Conservation (phyloP, 2,797 vertebrate species). For the Ceyx erithaca region DNA sequence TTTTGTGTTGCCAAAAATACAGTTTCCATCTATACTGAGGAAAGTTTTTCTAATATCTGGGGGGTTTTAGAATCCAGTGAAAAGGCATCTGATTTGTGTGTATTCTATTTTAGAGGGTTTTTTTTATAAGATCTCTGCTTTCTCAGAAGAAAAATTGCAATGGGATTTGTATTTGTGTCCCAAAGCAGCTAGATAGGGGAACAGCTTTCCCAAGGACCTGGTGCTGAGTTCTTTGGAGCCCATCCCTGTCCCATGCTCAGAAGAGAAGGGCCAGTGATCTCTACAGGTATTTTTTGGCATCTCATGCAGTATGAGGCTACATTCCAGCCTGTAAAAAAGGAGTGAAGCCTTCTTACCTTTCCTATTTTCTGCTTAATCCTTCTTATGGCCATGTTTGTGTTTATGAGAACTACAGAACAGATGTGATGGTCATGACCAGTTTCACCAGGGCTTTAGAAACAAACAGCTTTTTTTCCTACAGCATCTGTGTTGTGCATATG, state of each 20-base stretch:
- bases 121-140: neutral
- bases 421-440: neutral
- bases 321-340: neutral
- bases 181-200: neutral
- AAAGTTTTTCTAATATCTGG: slow-evolving; percentile 8
- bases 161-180: slow-evolving; percentile 2
- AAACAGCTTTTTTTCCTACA: neutral
- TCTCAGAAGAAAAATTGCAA: neutral
- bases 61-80: neutral
- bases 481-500: neutral
- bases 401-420: neutral
- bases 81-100: slow-evolving; percentile 18
- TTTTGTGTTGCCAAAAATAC: slow-evolving; percentile 48
- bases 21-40: neutral
- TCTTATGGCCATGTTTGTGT: neutral
- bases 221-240: neutral
- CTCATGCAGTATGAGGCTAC: neutral
- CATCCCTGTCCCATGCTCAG: neutral
- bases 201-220: slow-evolving; percentile 15
- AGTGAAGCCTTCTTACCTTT: neutral
- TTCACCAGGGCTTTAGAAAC: neutral
- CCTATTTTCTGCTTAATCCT: neutral
- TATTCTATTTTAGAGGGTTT: neutral
- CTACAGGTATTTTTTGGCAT: neutral
- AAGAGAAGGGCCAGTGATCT: neutral